Percentiles rank a stretch among this genome's conserved stretches.
Conservation (phyloP, 2,113 vertebrate genomes). For the Petroica traversi region DNA sequence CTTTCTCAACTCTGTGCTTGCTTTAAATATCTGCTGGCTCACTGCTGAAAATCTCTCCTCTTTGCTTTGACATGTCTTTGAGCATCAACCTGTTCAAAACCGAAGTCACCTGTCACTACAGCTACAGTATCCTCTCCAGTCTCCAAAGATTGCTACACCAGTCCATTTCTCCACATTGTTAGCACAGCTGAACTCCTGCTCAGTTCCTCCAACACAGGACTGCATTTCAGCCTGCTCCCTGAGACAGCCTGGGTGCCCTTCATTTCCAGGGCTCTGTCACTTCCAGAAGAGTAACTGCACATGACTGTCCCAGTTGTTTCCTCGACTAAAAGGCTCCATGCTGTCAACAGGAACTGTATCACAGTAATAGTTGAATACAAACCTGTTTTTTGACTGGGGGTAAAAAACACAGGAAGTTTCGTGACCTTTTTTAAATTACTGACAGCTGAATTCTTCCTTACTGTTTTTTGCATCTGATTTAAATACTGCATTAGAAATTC, state of each 20-base stretch:
- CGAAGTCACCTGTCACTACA: not conserved
- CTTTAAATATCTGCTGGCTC: not conserved
- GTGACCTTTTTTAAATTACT: not conserved
- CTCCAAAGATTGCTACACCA: not conserved
- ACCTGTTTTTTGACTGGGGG: not conserved
- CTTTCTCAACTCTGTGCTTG: not conserved
- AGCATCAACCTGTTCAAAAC: not conserved
- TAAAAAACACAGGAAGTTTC: not conserved
- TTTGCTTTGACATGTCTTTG: not conserved
- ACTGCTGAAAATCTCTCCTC: not conserved
- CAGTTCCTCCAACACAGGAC: not conserved
- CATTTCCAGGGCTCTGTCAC: not conserved
- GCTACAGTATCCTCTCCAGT: not conserved
- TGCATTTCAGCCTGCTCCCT: not conserved
- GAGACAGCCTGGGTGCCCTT: not conserved
- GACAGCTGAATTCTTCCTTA: not conserved
- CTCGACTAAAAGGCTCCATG: not conserved
- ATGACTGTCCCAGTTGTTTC: not conserved
- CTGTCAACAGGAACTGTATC: not conserved
- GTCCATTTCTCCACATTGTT: not conserved
- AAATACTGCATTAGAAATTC: not conserved
- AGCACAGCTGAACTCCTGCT: not conserved
- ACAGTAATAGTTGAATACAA: not conserved
- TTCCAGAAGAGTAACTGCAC: not conserved
- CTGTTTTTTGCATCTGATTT: not conserved